Percentiles rank a stretch among this genome's conserved stretches.
These are phyloP conservation scores for Zygothrica quintamaculata DNA, from an alignment of 2,888 invertebrate species.

Conservation along the genomic window DNA sequence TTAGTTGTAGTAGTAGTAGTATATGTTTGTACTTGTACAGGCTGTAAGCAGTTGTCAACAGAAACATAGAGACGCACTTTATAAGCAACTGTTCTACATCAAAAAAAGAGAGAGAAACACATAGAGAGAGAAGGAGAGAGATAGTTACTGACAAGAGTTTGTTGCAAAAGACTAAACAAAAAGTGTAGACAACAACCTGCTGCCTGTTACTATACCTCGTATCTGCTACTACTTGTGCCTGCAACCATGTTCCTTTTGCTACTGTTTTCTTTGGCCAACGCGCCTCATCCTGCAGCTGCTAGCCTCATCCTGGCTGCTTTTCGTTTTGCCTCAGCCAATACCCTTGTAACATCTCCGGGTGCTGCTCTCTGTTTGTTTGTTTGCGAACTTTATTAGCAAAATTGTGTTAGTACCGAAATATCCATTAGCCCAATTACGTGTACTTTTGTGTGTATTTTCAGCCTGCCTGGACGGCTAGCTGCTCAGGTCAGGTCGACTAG, in stretches of 20 bases:
- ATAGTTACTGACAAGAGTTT: constrained; percentile 12
- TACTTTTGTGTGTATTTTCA: constrained; percentile 72
- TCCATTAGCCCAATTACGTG: constrained; percentile 80
- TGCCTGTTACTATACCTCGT: no score
- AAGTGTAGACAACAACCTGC: constrained; percentile 66
- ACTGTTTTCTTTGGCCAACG: neutral
- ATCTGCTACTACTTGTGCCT: no score
- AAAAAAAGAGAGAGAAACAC: constrained; percentile 35
- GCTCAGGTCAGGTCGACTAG: constrained; percentile 4
- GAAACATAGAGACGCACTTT: constrained; percentile 77
- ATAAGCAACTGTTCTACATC: constrained; percentile 52
- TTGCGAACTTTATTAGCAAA: constrained; percentile 79
- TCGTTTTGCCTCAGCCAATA: neutral
- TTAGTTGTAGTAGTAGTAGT: constrained; percentile 41
- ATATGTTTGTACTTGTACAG: constrained; percentile 11
- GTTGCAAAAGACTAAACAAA: constrained; percentile 52
- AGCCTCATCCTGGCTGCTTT: neutral
- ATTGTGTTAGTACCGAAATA: constrained; percentile 80
- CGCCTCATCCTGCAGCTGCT: neutral
- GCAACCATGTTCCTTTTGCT: constrained; percentile 27
- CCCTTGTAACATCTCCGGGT: no score
- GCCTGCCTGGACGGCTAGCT: constrained; percentile 12
- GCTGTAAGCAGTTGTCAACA: constrained; percentile 77
- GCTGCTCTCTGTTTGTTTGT: constrained; percentile 49
- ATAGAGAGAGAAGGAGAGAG: neutral